Percentiles rank a stretch among this genome's conserved stretches.
Conservation (phyloP, 2,888 invertebrate genomes). For the Philopedon plagiatum region DNA sequence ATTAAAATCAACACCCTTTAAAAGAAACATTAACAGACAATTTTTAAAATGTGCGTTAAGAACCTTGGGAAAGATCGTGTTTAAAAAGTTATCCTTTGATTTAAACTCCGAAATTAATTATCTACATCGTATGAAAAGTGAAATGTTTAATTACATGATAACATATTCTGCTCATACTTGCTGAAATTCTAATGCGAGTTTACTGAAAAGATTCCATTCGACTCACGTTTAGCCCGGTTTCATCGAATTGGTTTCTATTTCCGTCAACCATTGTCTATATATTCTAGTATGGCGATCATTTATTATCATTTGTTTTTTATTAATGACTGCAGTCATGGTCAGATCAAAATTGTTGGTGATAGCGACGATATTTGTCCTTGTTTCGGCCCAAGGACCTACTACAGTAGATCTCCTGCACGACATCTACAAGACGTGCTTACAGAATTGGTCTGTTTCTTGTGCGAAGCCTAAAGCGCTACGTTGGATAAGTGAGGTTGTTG, state of each 20-base stretch:
- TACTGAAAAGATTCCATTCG: constrained; percentile 42
- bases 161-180: constrained; percentile 33
- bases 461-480: constrained; percentile 84
- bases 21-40: too few relatives aligned
- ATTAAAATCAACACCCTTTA: too few relatives aligned
- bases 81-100: neutral
- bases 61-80: too few relatives aligned
- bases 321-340: constrained; percentile 36
- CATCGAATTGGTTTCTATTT: constrained; percentile 67
- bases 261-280: constrained; percentile 59
- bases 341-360: constrained; percentile 37
- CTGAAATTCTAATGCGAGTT: constrained; percentile 29
- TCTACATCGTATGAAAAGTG: constrained; percentile 18
- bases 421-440: constrained; percentile 79
- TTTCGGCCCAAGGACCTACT: constrained; percentile 64
- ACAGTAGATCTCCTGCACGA: constrained; percentile 77
- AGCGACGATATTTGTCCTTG: constrained; percentile 52
- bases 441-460: constrained; percentile 80
- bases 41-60: too few relatives aligned
- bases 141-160: neutral
- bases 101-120: neutral
- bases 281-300: constrained; percentile 43
- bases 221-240: constrained; percentile 66
- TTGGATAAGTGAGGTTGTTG: constrained; percentile 79
- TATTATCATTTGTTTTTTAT: constrained; percentile 51